Evolutionary conservation across 1,140 invertebrate species (phyloP).

Genomic region (Liolophura sinensis): DNA sequence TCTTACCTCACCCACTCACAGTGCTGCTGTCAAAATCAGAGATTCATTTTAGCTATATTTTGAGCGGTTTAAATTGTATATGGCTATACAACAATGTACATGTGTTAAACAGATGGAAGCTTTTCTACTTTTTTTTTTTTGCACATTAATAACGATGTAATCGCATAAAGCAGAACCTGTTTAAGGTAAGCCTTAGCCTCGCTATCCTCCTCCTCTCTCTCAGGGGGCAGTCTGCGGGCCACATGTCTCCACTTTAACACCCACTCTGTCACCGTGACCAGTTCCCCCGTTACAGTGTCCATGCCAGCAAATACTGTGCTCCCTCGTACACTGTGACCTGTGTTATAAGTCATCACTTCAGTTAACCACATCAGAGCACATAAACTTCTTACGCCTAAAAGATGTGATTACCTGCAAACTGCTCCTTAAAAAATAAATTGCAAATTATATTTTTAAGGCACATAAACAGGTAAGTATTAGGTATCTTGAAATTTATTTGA

Average conservation of each 20-base stretch:
- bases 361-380: no score
- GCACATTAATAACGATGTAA: no score
- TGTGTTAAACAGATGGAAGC: background rate
- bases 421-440: no score
- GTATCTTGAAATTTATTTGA: no score
- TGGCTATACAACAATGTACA: background rate
- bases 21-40: no score
- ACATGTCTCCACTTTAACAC: constrained; percentile 59
- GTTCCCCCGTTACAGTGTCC: constrained; percentile 69
- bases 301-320: constrained; percentile 72
- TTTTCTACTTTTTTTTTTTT: background rate
- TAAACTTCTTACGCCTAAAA: no score
- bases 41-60: no score
- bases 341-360: background rate
- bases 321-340: constrained; percentile 68
- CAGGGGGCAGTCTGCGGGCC: constrained; percentile 43
- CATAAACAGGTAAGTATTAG: no score
- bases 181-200: constrained; percentile 62
- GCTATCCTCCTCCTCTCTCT: constrained; percentile 44
- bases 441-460: no score
- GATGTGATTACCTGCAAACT: no score
- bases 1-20: no score
- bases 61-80: no score
- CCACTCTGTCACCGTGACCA: constrained; percentile 75
- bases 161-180: constrained; percentile 58